Evolutionary conservation across 1,140 invertebrate species (phyloP).

Genomic region (Solen grandis): DNA sequence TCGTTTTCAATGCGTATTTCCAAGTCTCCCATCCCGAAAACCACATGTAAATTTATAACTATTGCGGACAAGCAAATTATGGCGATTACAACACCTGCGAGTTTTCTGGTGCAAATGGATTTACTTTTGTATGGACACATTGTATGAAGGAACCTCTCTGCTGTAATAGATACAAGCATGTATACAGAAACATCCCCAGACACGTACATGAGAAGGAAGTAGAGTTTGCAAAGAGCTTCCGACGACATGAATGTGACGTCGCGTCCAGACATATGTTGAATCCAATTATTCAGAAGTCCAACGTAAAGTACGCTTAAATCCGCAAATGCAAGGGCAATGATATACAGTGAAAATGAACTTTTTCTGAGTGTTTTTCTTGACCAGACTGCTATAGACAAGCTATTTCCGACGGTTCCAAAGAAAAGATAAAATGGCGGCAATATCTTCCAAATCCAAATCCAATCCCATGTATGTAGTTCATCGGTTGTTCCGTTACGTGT

Average conservation of each 20-base stretch:
- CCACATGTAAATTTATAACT: conserved; percentile 61
- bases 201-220: conserved; percentile 60
- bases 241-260: conserved; percentile 45
- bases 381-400: conserved; percentile 57
- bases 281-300: conserved; percentile 63
- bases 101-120: conserved; percentile 45
- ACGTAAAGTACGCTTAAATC: conserved; percentile 62
- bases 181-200: conserved; percentile 62
- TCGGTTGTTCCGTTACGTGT: too few species aligned
- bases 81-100: conserved; percentile 31
- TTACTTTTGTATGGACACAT: conserved; percentile 60
- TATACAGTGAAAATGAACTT: conserved; percentile 51
- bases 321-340: conserved; percentile 55
- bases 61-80: conserved; percentile 36
- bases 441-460: conserved; percentile 54
- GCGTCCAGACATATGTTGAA: conserved; percentile 19
- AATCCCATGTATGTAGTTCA: too few species aligned
- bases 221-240: conserved; percentile 59
- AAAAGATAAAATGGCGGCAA: conserved; percentile 56
- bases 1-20: not conserved
- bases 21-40: conserved; percentile 53
- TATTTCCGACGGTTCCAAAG: conserved; percentile 62
- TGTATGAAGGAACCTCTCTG: conserved; percentile 66
- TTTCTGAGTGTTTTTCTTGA: conserved; percentile 22
- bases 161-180: conserved; percentile 67